phyloP scores from a whole-genome alignment of 2,113 vertebrate genomes.

The Indri indri region DNA sequence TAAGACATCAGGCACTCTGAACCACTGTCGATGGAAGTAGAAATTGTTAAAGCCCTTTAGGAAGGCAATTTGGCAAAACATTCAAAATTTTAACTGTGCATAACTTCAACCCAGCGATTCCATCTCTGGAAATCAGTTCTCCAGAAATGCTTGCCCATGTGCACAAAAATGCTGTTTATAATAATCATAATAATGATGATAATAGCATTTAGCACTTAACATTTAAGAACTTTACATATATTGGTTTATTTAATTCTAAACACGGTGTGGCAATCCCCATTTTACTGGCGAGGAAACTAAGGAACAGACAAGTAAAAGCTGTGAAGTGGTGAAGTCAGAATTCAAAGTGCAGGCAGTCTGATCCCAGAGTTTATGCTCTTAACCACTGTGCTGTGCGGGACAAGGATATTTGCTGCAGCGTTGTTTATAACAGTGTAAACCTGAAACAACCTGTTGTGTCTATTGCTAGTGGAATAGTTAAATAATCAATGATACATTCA shows the following conservation, averaged over 20 bases:
- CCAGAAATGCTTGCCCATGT: neutral
- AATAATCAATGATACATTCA: neutral
- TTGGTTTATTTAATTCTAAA: neutral
- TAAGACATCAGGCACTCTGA: neutral
- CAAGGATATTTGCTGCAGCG: neutral
- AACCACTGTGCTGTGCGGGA: rapidly evolving
- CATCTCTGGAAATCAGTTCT: neutral
- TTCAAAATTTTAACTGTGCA: neutral
- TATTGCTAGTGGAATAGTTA: neutral
- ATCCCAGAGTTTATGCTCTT: neutral
- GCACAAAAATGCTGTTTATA: neutral
- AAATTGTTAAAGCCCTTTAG: neutral
- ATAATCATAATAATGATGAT: neutral
- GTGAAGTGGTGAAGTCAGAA: neutral
- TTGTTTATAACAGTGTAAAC: neutral
- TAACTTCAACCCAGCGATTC: neutral
- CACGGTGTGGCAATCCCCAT: neutral
- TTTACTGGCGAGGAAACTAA: neutral
- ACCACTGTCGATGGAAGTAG: neutral
- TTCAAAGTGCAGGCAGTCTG: neutral
- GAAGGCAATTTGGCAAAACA: neutral
- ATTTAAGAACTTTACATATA: neutral
- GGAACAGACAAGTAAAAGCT: neutral
- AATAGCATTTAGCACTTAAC: neutral
- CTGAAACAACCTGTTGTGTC: neutral